Percentiles rank a stretch among this genome's conserved stretches.
Evolutionary conservation across 2,888 invertebrate species (phyloP).

Genomic region (Netelia virgata): DNA sequence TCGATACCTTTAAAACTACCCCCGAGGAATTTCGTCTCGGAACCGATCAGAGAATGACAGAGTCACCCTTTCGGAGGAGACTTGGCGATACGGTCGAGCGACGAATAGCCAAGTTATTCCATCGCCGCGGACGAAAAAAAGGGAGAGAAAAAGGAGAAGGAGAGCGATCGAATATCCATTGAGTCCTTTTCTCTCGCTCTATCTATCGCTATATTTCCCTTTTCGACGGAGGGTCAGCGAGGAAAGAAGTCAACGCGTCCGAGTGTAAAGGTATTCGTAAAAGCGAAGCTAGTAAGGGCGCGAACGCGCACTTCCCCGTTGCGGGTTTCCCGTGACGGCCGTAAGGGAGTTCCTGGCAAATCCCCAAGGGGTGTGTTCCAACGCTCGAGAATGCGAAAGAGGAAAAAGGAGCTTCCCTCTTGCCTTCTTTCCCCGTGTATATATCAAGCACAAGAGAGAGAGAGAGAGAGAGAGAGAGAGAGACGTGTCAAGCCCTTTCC

Average conservation of each 20-base stretch:
- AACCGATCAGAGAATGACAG: slow-evolving; percentile 55
- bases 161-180: slow-evolving; percentile 57
- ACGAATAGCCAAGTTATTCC: slow-evolving; percentile 47
- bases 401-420: slow-evolving; percentile 45
- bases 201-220: slow-evolving; percentile 3
- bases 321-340: slow-evolving; percentile 44
- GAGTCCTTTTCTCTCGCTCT: slow-evolving; percentile 21
- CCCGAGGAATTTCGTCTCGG: slow-evolving; percentile 38
- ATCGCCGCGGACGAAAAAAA: slow-evolving; percentile 4
- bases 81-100: slow-evolving; percentile 53
- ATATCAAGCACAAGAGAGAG: background rate
- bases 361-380: slow-evolving; percentile 76
- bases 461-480: background rate
- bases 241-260: slow-evolving; percentile 78
- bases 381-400: slow-evolving; percentile 56
- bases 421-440: slow-evolving; percentile 29
- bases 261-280: slow-evolving; percentile 83
- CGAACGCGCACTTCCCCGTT: slow-evolving; percentile 67
- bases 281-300: slow-evolving; percentile 72
- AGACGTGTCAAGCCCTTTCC: slow-evolving; percentile 52
- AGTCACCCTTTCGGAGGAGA: slow-evolving; percentile 51
- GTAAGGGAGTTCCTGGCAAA: slow-evolving; percentile 66
- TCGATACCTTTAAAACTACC: slow-evolving; percentile 13
- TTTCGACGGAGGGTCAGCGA: slow-evolving; percentile 74
- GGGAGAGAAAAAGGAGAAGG: slow-evolving; percentile 34